These are phyloP conservation scores for Macrotis lagotis DNA, from an alignment of 2,113 vertebrate genomes.

Conservation along the genomic window DNA sequence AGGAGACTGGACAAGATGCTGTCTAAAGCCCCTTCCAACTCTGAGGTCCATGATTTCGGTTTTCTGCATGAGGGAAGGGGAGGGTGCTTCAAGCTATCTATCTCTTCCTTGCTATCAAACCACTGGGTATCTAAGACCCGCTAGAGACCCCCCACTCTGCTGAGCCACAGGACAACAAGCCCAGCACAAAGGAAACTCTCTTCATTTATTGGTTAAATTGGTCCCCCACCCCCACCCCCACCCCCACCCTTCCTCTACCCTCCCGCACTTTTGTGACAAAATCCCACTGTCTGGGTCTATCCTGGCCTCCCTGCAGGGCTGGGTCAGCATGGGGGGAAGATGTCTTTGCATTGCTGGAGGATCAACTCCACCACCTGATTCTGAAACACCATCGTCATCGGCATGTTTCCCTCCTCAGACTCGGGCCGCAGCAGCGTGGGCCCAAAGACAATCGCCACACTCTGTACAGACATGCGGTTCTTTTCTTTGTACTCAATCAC, in stretches of 20 bases:
- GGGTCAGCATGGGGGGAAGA: conserved; percentile 87
- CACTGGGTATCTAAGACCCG: background rate
- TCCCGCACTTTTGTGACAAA: background rate
- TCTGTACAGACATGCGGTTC: conserved; percentile 96
- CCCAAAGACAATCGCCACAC: conserved; percentile 95
- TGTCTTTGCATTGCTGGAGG: conserved; percentile 88
- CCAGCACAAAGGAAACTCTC: background rate
- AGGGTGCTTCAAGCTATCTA: background rate
- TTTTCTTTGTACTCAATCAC: conserved; percentile 88
- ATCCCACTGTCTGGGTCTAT: background rate
- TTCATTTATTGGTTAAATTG: background rate
- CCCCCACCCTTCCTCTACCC: background rate
- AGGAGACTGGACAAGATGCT: background rate
- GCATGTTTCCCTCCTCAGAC: conserved; percentile 88
- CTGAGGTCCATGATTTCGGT: background rate
- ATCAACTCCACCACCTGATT: conserved; percentile 97
- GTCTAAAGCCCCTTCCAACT: background rate
- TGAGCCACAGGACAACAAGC: background rate
- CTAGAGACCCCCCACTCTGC: background rate
- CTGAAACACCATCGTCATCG: conserved; percentile 97
- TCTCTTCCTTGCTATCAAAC: background rate
- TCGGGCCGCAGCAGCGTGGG: conserved; percentile 93
- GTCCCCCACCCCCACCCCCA: background rate
- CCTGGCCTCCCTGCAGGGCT: background rate
- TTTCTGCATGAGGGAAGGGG: background rate